These are phyloP conservation scores for Apogon talboti DNA, from an alignment of 2,797 vertebrate genomes.

Conservation along the genomic window DNA sequence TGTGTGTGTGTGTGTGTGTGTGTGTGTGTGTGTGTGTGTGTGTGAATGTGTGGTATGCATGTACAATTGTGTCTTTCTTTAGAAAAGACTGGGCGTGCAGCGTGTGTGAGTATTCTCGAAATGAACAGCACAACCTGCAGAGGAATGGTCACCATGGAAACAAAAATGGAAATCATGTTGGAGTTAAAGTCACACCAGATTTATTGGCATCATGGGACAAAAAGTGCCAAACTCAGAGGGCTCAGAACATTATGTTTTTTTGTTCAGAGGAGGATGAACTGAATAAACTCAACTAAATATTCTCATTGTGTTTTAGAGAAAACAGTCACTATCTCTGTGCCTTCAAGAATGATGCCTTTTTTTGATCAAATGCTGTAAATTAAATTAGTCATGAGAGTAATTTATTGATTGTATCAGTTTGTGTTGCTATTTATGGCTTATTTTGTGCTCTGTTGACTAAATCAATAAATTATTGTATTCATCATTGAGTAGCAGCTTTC, in stretches of 20 bases:
- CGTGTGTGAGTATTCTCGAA: slow-evolving; percentile 28
- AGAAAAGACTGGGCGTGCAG: slow-evolving; percentile 57
- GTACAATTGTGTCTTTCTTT: slow-evolving; percentile 55
- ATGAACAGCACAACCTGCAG: slow-evolving; percentile 46
- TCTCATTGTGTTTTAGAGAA: slow-evolving; percentile 13
- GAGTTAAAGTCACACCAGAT: slow-evolving; percentile 20
- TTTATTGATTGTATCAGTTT: slow-evolving; percentile 58
- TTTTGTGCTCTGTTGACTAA: slow-evolving; percentile 45
- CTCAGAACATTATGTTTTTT: slow-evolving; percentile 6
- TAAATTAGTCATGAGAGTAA: slow-evolving; percentile 39
- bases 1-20: slow-evolving; percentile 35
- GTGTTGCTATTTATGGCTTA: slow-evolving; percentile 56
- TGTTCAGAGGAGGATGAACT: slow-evolving; percentile 10
- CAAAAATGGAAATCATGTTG: slow-evolving; percentile 54
- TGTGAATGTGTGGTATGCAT: slow-evolving; percentile 54
- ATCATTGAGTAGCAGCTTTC: slow-evolving; percentile 15
- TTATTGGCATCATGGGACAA: slow-evolving; percentile 17
- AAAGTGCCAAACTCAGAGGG: slow-evolving; percentile 17
- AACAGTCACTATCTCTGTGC: slow-evolving; percentile 30
- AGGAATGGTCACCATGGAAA: slow-evolving; percentile 65
- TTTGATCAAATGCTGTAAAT: slow-evolving; percentile 36
- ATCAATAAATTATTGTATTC: slow-evolving; percentile 76
- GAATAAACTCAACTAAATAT: slow-evolving; percentile 4
- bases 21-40: slow-evolving; percentile 44
- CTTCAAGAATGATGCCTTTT: slow-evolving; percentile 34